Conservation (phyloP, 2,113 vertebrate species). For the Ochotona curzoniae region DNA sequence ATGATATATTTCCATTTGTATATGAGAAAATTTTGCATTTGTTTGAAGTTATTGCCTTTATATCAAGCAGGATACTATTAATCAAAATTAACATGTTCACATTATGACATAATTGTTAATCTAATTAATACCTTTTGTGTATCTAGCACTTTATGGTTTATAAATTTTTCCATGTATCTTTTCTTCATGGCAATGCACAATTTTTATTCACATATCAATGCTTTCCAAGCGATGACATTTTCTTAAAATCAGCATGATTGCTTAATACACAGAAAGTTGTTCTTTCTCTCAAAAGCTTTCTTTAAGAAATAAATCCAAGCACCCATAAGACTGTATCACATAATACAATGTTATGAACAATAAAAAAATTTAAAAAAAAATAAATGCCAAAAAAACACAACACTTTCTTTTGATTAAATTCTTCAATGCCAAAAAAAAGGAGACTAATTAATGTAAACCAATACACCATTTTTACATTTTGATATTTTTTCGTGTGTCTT, state of each 20-base stretch:
- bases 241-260: background rate
- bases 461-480: no score
- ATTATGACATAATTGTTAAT: background rate
- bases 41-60: background rate
- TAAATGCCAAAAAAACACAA: no score
- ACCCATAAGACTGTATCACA: no score
- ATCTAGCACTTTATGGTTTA: background rate
- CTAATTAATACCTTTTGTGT: background rate
- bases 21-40: background rate
- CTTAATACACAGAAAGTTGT: background rate
- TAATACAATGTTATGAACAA: no score
- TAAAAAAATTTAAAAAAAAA: no score
- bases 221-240: background rate
- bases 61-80: background rate
- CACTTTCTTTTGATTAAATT: no score
- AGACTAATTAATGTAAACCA: no score
- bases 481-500: no score
- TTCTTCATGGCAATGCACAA: background rate
- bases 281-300: background rate
- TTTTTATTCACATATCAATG: background rate
- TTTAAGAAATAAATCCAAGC: no score
- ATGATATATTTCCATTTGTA: background rate
- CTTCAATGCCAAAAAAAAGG: no score
- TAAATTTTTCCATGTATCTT: background rate
- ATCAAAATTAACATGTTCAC: background rate